Evolutionary conservation across 2,113 vertebrate genomes (phyloP).

Genomic region (Hypomesus transpacificus): DNA sequence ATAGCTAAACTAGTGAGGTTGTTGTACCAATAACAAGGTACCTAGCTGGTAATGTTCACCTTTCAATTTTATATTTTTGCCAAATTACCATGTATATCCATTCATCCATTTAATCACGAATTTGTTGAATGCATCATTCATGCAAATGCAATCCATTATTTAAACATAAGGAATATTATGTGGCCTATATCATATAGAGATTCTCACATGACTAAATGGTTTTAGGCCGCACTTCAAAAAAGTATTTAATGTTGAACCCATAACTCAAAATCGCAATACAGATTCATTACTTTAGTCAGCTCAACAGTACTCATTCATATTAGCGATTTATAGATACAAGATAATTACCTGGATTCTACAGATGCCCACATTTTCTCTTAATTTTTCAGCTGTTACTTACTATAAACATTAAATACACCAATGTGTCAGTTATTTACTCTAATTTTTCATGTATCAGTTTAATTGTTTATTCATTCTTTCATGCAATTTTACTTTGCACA

Average conservation of each 20-base stretch:
- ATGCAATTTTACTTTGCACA: constrained; percentile 81
- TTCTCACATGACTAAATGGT: no score
- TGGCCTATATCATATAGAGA: no score
- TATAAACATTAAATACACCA: no score
- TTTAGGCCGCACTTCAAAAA: no score
- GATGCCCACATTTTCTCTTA: constrained; percentile 31
- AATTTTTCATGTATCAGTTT: constrained; percentile 59
- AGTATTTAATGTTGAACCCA: no score
- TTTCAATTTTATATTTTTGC: constrained; percentile 4
- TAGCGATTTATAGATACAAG: neutral
- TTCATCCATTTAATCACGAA: constrained; percentile 36
- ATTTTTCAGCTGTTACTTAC: constrained; percentile 29
- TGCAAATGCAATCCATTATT: neutral
- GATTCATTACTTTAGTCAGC: no score
- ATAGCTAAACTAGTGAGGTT: no score
- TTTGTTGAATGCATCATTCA: constrained; percentile 30
- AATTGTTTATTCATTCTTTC: constrained; percentile 74
- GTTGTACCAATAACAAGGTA: constrained; percentile 15
- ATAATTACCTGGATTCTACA: neutral
- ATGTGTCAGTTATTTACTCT: neutral
- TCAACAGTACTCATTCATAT: no score
- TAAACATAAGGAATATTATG: no score
- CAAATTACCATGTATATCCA: constrained; percentile 47
- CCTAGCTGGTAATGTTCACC: constrained; percentile 20
- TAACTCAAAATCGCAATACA: no score